phyloP scores from a whole-genome alignment of 2,888 invertebrate genomes.

The Tolmerus cingulatus region DNA sequence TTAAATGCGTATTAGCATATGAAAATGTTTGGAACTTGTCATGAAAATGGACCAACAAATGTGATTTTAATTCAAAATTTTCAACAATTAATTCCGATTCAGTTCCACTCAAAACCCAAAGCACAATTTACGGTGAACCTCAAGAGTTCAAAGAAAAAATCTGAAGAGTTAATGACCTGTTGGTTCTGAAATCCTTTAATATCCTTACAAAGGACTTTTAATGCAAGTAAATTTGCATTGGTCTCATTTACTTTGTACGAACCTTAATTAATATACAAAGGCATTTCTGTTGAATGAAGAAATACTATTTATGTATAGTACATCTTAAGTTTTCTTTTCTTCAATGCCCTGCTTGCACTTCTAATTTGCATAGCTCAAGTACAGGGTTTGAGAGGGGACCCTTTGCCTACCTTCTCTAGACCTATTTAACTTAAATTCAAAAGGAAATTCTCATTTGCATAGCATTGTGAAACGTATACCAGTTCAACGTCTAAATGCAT shows the following conservation, averaged over 20 bases:
- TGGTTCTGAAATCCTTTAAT: neutral
- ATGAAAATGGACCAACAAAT: no score
- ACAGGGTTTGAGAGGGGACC: neutral
- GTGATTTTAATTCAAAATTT: neutral
- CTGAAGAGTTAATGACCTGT: neutral
- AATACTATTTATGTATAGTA: neutral
- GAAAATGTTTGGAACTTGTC: no score
- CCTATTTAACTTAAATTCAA: neutral
- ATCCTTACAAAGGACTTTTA: neutral
- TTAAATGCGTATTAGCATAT: no score
- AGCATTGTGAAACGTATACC: neutral
- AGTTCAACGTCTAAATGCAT: neutral
- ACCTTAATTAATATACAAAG: neutral
- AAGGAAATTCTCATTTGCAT: neutral
- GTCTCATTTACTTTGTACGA: neutral
- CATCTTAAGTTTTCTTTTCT: neutral
- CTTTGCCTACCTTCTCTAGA: neutral
- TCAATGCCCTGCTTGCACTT: neutral
- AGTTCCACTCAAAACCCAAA: neutral
- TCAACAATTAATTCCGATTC: neutral
- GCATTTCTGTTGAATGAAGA: neutral
- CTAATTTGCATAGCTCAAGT: neutral
- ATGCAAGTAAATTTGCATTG: neutral
- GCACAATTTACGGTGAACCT: neutral
- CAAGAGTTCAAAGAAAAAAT: neutral